phyloP scores from a whole-genome alignment of 2,888 invertebrate species.

The Cloeon dipterum region DNA sequence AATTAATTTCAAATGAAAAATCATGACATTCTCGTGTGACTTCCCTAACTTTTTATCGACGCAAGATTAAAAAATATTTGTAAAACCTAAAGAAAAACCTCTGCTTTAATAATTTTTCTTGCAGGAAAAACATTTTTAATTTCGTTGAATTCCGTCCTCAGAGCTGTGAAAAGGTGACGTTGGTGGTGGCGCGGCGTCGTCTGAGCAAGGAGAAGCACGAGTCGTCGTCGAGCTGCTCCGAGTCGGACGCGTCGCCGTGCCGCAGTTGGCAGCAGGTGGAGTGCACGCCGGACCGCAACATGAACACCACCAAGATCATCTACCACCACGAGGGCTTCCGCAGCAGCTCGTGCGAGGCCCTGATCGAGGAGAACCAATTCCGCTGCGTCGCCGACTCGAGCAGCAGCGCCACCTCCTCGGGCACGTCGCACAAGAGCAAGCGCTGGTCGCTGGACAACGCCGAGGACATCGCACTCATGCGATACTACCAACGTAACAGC shows the following conservation, averaged over 20 bases:
- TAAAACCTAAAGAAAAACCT: too few relatives aligned
- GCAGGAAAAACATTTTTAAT: too few relatives aligned
- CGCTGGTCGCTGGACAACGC: not conserved
- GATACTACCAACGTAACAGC: constrained; percentile 6
- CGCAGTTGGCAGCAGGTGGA: not conserved
- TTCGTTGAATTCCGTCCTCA: too few relatives aligned
- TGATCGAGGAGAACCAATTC: constrained; percentile 4
- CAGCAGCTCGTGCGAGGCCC: constrained; percentile 6
- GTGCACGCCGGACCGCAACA: constrained; percentile 5
- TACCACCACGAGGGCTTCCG: constrained; percentile 3
- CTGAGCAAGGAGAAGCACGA: too few relatives aligned
- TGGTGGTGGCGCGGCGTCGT: constrained; percentile 9
- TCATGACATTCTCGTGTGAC: too few relatives aligned
- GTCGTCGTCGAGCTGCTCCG: too few relatives aligned
- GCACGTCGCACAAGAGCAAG: not conserved
- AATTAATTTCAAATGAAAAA: too few relatives aligned
- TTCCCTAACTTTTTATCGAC: too few relatives aligned
- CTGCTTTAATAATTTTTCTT: too few relatives aligned
- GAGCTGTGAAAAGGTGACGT: constrained; percentile 9
- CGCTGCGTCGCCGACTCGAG: not conserved
- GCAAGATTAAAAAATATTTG: too few relatives aligned
- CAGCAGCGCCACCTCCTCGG: not conserved
- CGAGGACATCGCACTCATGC: not conserved
- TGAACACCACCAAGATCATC: constrained; percentile 3
- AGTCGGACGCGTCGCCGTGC: too few relatives aligned